phyloP scores from a whole-genome alignment of 2,113 vertebrate species.

The Colinus virginianus region DNA sequence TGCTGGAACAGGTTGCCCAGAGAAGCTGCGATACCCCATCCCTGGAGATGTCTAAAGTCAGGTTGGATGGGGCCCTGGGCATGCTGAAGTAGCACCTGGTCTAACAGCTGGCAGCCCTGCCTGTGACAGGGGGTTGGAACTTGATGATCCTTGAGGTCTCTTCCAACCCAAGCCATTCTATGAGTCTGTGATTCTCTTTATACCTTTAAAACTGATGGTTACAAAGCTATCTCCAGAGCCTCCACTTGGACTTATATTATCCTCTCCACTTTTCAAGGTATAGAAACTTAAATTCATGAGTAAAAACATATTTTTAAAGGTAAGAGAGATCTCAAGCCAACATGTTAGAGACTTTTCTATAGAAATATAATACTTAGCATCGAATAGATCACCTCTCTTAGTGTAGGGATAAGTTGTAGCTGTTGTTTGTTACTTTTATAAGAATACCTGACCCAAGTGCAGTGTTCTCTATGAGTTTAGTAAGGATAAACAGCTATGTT shows the following conservation, averaged over 20 bases:
- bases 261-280: not conserved
- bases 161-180: too few species aligned
- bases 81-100: too few species aligned
- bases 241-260: not conserved
- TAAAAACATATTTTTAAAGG: not conserved
- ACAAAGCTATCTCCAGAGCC: not conserved
- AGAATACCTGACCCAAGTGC: not conserved
- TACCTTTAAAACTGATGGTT: not conserved
- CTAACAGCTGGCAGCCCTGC: too few species aligned
- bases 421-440: not conserved
- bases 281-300: not conserved
- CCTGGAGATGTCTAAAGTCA: too few species aligned
- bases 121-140: too few species aligned
- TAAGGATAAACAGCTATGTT: not conserved
- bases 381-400: not conserved
- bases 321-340: not conserved
- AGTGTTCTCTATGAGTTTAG: not conserved
- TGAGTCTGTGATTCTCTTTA: not conserved
- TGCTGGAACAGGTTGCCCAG: too few species aligned
- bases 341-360: not conserved
- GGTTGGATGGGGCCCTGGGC: too few species aligned
- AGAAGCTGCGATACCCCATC: too few species aligned
- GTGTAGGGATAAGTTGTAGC: not conserved
- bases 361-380: not conserved
- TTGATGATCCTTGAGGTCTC: too few species aligned